phyloP scores from a whole-genome alignment of 1,140 invertebrate genomes.

The Drosophila athabasca region DNA sequence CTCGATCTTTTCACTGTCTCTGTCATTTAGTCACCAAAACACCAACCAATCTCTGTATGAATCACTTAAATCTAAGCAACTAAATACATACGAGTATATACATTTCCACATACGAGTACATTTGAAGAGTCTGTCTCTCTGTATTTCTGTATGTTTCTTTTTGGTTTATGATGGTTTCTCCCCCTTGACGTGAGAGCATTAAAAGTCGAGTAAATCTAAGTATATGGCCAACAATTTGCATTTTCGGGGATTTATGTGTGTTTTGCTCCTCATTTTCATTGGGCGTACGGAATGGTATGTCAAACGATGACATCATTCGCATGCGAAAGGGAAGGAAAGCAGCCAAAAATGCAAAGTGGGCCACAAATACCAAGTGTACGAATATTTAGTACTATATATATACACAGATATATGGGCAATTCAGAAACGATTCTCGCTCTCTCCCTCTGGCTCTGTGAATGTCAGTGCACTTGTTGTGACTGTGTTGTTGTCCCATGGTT shows the following conservation, averaged over 20 bases:
- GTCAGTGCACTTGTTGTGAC: slow-evolving; percentile 65
- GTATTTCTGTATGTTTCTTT: slow-evolving; percentile 7
- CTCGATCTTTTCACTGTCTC: too few species aligned
- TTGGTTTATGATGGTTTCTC: slow-evolving; percentile 12
- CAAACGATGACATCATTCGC: slow-evolving; percentile 68
- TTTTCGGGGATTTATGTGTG: slow-evolving; percentile 21
- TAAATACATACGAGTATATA: slow-evolving; percentile 4
- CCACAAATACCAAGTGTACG: slow-evolving; percentile 23
- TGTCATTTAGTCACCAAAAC: too few species aligned
- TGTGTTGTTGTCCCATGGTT: slow-evolving; percentile 32
- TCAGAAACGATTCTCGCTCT: slow-evolving; percentile 44
- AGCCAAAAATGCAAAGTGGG: slow-evolving; percentile 63
- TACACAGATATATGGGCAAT: slow-evolving; percentile 51
- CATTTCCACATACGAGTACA: slow-evolving; percentile 21
- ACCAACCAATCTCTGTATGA: too few species aligned
- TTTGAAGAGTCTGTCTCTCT: slow-evolving; percentile 8
- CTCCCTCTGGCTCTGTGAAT: slow-evolving; percentile 19
- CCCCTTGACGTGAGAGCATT: slow-evolving; percentile 52
- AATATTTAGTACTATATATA: not conserved
- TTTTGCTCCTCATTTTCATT: slow-evolving; percentile 6
- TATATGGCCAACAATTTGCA: slow-evolving; percentile 32
- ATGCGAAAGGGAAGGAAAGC: slow-evolving; percentile 1
- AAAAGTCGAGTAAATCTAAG: slow-evolving; percentile 51
- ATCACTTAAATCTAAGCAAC: slow-evolving; percentile 5
- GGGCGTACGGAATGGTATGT: slow-evolving; percentile 19